These are phyloP conservation scores for Girardinus metallicus DNA, from an alignment of 2,797 vertebrate species.

Conservation along the genomic window DNA sequence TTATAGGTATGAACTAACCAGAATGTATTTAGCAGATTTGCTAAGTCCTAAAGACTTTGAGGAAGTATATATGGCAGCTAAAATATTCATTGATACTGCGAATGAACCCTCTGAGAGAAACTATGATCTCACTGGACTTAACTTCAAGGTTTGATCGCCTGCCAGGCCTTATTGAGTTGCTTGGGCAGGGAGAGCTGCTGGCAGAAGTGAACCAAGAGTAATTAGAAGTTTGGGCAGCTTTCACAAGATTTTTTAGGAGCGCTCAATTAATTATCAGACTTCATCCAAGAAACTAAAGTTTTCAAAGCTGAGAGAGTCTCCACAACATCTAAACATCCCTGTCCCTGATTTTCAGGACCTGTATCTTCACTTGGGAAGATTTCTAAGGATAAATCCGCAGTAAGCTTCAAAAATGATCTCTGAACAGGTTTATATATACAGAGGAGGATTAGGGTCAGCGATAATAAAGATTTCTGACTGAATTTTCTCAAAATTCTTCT, in stretches of 20 bases:
- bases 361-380: neutral
- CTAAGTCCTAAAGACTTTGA: neutral
- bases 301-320: neutral
- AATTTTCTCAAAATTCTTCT: no score
- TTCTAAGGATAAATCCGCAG: neutral
- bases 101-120: neutral
- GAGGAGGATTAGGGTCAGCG: no score
- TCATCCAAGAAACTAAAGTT: neutral
- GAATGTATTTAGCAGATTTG: neutral
- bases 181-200: neutral
- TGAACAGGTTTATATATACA: neutral
- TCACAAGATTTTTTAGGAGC: neutral
- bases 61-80: neutral
- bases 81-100: neutral
- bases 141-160: conserved; percentile 1
- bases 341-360: neutral
- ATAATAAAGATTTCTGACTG: no score
- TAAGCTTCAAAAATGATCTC: neutral
- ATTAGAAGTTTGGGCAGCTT: neutral
- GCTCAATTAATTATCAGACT: neutral
- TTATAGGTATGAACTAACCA: neutral
- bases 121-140: neutral
- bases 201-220: neutral
- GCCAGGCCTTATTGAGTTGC: neutral
- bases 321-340: neutral